Evolutionary conservation across 2,888 invertebrate species (phyloP), one percentile per base, ranked within the genome.

Genomic region (Enchytraeus crypticus): DNA sequence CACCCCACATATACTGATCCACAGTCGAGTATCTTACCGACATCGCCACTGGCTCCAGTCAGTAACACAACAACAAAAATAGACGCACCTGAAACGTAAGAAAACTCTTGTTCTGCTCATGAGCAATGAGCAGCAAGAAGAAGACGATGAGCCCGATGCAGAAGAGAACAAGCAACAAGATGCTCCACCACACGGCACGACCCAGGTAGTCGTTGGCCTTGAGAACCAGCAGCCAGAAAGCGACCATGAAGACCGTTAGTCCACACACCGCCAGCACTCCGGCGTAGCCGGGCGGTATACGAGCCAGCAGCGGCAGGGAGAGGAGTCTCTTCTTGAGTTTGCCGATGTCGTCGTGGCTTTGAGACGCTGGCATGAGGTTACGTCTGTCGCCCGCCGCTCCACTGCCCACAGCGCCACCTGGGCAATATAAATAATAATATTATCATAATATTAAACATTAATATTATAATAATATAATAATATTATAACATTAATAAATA

Each of bases 271-370:
- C 84, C 30, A 83, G 82, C 0, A 87, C 84, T 0, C 89, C 88
- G 0, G 87, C 88, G 11, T 84, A 83, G 8, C 59, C 59, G 33
- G 51, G 66, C 33, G 21, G 45, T 11, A 58, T 4, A n/a, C 85
- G 84, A 0, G 88, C 87, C 1, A 88, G 81, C 0, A 88, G 85
- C 63, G 86, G 86, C 62, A 91, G 73, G 85, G 88, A 88, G 23
- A 85, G 83, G 71, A 88, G 88, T 27, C 69, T 71, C 0, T 86
- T 82, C 60, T 87, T 85, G 33, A 92, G 80, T 23, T 86, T 85
- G 2, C 91, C 91, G n/a, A 88, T 79, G 53, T 80, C 80, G 34
- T 81, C 80, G 59, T 80, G 71, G 53, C 80, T 73, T 74, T 81
- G 74, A 11, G 74, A 74, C 57, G 72, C 71, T 53, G 69, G 67